phyloP scores from a whole-genome alignment of 2,113 vertebrate species.

The Hystrix brachyura region DNA sequence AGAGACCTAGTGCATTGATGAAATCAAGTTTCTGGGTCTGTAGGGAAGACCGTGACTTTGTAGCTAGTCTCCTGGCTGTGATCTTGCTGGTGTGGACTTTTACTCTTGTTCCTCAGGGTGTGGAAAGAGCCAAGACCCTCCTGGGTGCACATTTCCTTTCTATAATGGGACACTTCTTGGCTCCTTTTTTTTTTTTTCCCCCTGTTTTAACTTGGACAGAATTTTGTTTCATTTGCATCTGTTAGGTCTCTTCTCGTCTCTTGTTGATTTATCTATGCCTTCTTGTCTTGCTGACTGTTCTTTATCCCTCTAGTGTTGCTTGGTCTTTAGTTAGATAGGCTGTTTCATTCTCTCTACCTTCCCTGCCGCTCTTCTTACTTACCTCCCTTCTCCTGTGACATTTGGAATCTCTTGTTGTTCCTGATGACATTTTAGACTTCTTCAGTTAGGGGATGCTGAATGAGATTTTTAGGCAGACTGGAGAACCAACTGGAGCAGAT shows the following conservation, averaged over 20 bases:
- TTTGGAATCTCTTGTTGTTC: neutral
- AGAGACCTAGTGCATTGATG: neutral
- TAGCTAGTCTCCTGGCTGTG: neutral
- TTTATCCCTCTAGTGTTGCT: neutral
- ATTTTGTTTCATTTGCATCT: neutral
- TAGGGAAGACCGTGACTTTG: neutral
- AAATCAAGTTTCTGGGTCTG: neutral
- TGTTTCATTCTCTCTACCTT: neutral
- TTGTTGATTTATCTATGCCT: neutral
- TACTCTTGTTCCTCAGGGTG: neutral
- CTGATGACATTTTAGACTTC: neutral
- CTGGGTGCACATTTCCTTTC: neutral
- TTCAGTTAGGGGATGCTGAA: neutral
- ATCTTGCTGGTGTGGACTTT: neutral
- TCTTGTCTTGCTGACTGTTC: neutral
- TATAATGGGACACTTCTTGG: too few relatives aligned
- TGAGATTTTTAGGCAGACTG: neutral
- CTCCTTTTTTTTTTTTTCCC: neutral
- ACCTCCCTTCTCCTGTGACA: neutral
- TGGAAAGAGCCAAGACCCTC: neutral
- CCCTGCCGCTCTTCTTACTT: rapidly evolving
- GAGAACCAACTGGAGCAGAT: neutral
- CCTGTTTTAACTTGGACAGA: too few relatives aligned
- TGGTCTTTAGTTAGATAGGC: neutral
- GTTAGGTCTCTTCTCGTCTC: neutral